Evolutionary conservation across 2,888 invertebrate species (phyloP), one percentile per base, ranked within the genome.

Genomic region (Lutraria lutraria): DNA sequence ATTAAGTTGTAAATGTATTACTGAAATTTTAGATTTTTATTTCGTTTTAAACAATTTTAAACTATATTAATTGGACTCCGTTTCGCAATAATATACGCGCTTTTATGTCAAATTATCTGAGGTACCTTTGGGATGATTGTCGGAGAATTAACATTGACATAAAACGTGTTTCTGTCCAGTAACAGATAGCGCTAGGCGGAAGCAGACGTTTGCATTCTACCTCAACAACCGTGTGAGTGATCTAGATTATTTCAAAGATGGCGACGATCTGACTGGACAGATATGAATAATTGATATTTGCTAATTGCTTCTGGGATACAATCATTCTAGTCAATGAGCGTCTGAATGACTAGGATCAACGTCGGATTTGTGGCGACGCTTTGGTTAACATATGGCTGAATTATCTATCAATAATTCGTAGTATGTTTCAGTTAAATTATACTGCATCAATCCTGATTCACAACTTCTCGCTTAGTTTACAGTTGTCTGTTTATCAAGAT

Each of bases 231-330:
- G 87, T 81, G 87, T 89, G 80, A 89, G 86, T 87, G 89, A 84
- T 84, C 85, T 56, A 85, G 89, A 89, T 89, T 85, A 82, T 76
- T 76, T 87, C 76, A 60, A 81, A 52, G 63, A 43, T 85, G 89
- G 89, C 89, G 89, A 89, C 89, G 79, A 52, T 63, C 16, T 34
- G 89, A 63, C 89, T 89, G 89, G 89, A 87, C 89, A 82, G 81
- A 87, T 85, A 84, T 89, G 85, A 89, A 89, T 89, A 89, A 89
- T 89, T 89, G 89, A 89, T 89, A 72, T 81, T 81, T 80, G 85
- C 81, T 89, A 89, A 89, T 89, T 89, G 89, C 89, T 81, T 56
- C 60, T 82, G 89, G 89, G 87, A 87, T 85, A 85, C 60, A 79
- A 79, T 56, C 54, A 85, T 85, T 85, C 79, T 54, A 85, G 79